These are phyloP conservation scores for Andrena marginata DNA, from an alignment of 2,888 invertebrate species.

Conservation along the genomic window DNA sequence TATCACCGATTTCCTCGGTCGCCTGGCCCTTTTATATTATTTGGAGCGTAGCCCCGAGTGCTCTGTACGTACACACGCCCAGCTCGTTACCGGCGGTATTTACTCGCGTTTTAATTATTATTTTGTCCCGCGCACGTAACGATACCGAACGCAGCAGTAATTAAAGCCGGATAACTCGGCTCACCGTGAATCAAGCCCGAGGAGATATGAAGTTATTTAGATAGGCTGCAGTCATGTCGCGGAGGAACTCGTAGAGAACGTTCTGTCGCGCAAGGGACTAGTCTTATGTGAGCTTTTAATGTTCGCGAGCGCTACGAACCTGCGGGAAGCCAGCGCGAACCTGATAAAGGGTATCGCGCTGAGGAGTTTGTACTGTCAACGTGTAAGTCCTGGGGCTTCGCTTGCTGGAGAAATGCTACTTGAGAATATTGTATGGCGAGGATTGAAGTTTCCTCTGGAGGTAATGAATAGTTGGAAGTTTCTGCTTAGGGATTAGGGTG, in stretches of 20 bases:
- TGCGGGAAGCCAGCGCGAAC: neutral
- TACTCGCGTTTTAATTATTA: conserved; percentile 39
- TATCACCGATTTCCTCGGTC: conserved; percentile 39
- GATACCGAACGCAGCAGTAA: conserved; percentile 32
- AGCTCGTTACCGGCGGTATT: conserved; percentile 19
- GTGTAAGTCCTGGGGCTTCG: no score
- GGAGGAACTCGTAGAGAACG: conserved; percentile 4
- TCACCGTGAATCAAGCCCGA: conserved; percentile 16
- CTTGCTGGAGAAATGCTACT: no score
- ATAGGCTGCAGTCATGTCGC: conserved; percentile 29
- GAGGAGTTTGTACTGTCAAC: no score
- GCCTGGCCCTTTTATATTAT: conserved; percentile 9
- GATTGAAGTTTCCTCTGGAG: no score
- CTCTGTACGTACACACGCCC: neutral
- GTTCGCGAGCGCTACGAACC: neutral
- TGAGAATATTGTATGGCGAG: no score
- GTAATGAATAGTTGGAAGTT: no score
- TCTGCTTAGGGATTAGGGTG: no score
- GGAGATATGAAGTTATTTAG: conserved; percentile 37
- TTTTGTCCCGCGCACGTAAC: conserved; percentile 11
- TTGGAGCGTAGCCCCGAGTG: conserved; percentile 18
- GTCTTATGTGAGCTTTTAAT: neutral
- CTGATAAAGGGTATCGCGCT: neutral
- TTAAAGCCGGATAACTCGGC: conserved; percentile 29
- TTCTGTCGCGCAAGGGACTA: neutral